phyloP scores from a whole-genome alignment of 1,140 invertebrate genomes.

The Cyphomyrmex costatus region DNA sequence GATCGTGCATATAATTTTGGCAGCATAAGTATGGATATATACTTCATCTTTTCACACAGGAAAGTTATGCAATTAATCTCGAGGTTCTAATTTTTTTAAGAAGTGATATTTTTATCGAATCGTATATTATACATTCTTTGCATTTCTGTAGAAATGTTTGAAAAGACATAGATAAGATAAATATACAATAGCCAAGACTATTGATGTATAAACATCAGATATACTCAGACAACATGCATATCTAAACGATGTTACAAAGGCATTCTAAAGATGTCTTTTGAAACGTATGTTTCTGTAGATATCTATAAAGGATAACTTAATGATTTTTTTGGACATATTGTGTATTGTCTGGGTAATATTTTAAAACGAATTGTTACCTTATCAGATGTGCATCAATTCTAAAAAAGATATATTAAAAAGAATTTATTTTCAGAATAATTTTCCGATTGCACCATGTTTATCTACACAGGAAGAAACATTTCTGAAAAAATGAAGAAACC shows the following conservation, averaged over 20 bases:
- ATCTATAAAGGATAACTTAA: too few species aligned
- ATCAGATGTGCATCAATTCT: conserved; percentile 42
- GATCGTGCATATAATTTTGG: background rate
- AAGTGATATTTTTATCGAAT: conserved; percentile 1
- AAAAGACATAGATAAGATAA: conserved; percentile 16
- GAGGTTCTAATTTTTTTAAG: background rate
- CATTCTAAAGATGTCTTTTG: too few species aligned
- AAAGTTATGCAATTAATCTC: conserved; percentile 8
- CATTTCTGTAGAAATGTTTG: conserved; percentile 3
- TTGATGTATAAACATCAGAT: background rate
- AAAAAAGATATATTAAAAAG: conserved; percentile 54
- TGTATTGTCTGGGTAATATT: too few species aligned
- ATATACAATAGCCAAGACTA: background rate
- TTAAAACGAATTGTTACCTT: conserved; percentile 75
- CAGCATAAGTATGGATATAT: background rate
- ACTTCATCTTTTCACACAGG: background rate
- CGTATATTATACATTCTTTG: background rate
- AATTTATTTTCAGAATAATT: conserved; percentile 19
- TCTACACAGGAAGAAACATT: background rate
- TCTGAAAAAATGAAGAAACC: background rate
- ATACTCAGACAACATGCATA: too few species aligned
- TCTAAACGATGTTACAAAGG: too few species aligned
- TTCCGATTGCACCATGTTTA: background rate
- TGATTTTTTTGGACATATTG: too few species aligned
- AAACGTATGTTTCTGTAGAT: too few species aligned